Percentiles rank a stretch among this genome's conserved stretches.
Conservation (phyloP, 2,113 vertebrate species). For the Prunella himalayana region DNA sequence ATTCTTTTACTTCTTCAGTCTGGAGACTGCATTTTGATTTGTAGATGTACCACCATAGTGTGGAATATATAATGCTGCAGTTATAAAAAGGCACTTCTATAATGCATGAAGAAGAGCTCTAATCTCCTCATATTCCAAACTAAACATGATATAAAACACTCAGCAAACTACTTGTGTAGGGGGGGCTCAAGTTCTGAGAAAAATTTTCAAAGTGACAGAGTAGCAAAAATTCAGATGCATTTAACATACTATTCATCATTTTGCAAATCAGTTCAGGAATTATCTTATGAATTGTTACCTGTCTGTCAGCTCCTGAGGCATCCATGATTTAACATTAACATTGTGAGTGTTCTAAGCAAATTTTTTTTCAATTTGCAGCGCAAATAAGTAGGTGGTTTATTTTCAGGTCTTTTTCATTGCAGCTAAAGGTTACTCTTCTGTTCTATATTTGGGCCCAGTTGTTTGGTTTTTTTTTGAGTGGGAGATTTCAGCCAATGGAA, state of each 20-base stretch:
- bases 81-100: not conserved
- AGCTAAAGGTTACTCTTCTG: not conserved
- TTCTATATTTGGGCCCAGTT: not conserved
- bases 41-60: not conserved
- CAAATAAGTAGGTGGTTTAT: not conserved
- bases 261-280: not conserved
- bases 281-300: not conserved
- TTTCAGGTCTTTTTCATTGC: not conserved
- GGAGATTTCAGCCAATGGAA: not conserved
- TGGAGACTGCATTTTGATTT: not conserved
- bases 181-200: not conserved
- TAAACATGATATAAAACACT: not conserved
- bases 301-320: not conserved
- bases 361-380: not conserved
- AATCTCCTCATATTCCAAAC: not conserved
- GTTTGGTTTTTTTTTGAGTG: not conserved
- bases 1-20: not conserved
- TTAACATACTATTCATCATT: not conserved
- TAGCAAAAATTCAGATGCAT: not conserved
- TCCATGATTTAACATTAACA: not conserved
- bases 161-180: not conserved
- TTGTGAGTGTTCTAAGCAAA: not conserved
- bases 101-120: not conserved
- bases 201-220: not conserved
- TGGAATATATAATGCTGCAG: not conserved